phyloP scores from a whole-genome alignment of 2,888 invertebrate species.

The Hymenopus coronatus region DNA sequence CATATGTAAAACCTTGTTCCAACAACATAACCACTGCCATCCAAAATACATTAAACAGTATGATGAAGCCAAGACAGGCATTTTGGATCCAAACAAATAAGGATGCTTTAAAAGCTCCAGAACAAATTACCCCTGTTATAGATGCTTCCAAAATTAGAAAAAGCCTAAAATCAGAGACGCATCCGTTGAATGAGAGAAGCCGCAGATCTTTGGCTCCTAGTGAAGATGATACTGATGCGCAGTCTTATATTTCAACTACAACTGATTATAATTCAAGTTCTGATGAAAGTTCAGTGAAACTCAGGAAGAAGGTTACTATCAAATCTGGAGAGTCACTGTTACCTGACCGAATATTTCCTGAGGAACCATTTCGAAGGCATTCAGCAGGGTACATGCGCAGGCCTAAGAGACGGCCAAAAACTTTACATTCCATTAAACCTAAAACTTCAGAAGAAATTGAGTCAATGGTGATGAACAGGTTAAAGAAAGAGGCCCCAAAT shows the following conservation, averaged over 20 bases:
- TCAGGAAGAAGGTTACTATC: not conserved
- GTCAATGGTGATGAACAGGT: not conserved
- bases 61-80: constrained; percentile 41
- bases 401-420: not conserved
- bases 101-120: not conserved
- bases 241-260: not conserved
- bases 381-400: not conserved
- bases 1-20: constrained; percentile 51
- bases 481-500: not conserved
- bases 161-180: not conserved
- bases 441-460: not conserved
- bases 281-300: not conserved
- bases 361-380: not conserved
- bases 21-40: constrained; percentile 61
- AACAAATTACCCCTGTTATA: not conserved
- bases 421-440: not conserved
- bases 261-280: not conserved
- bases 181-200: too few relatives aligned
- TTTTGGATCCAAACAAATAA: not conserved
- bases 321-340: not conserved
- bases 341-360: not conserved
- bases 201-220: not conserved
- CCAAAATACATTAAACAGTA: constrained; percentile 48
- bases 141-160: not conserved
- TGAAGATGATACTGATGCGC: not conserved